Conservation (phyloP, 2,113 vertebrate genomes). For the Sula dactylatra region DNA sequence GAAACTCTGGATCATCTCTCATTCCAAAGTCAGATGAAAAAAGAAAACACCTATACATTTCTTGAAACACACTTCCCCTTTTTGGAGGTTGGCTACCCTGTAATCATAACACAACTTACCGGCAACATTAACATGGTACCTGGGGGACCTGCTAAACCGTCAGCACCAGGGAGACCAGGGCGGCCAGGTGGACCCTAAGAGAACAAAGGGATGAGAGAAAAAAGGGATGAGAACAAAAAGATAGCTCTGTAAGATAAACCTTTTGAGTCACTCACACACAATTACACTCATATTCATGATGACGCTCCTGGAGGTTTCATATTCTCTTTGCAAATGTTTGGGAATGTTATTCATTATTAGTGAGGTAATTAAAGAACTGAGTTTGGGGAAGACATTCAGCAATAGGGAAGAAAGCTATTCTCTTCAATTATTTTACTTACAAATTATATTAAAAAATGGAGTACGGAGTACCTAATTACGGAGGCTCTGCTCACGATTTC, state of each 20-base stretch:
- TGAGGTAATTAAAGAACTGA: neutral
- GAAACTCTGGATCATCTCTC: neutral
- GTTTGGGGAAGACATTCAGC: neutral
- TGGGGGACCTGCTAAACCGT: conserved; percentile 92
- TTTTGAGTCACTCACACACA: neutral
- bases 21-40: neutral
- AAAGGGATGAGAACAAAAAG: neutral
- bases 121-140: conserved; percentile 98
- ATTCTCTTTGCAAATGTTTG: neutral
- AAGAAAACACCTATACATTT: neutral
- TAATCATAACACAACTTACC: conserved; percentile 72
- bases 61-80: neutral
- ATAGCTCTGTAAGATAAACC: neutral
- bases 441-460: neutral
- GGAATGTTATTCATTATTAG: neutral
- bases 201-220: neutral
- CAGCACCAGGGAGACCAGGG: conserved; percentile 90
- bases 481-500: neutral
- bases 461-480: neutral
- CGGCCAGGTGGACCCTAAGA: conserved; percentile 90
- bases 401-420: neutral
- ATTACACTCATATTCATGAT: neutral
- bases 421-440: neutral
- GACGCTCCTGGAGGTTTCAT: neutral
- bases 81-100: neutral